phyloP scores from a whole-genome alignment of 2,888 invertebrate genomes.

The Meteorus cinctellus region DNA sequence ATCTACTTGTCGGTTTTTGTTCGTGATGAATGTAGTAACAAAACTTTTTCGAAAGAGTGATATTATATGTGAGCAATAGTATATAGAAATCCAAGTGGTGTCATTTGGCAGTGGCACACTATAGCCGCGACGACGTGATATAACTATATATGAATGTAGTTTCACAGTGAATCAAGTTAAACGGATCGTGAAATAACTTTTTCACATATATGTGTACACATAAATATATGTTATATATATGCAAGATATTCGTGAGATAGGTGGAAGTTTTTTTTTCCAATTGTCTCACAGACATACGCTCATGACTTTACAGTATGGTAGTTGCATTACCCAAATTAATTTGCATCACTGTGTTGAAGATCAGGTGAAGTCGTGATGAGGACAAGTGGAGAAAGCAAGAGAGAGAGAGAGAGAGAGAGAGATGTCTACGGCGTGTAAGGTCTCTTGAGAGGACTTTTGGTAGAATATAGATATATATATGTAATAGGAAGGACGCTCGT shows the following conservation, averaged over 20 bases:
- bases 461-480: slow-evolving; percentile 53
- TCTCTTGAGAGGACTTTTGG: slow-evolving; percentile 35
- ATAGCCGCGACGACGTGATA: slow-evolving; percentile 20
- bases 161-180: slow-evolving; percentile 23
- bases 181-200: slow-evolving; percentile 32
- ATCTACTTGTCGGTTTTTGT: slow-evolving; percentile 31
- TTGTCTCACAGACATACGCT: not conserved
- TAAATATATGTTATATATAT: slow-evolving; percentile 16
- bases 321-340: not conserved
- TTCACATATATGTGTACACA: not conserved
- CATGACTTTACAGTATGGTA: not conserved
- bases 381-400: slow-evolving; percentile 23
- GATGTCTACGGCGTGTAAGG: slow-evolving; percentile 36
- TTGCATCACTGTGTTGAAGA: slow-evolving; percentile 14
- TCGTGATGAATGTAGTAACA: slow-evolving; percentile 30
- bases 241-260: not conserved
- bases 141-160: slow-evolving; percentile 12
- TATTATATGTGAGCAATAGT: not conserved
- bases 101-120: slow-evolving; percentile 30
- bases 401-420: slow-evolving; percentile 25
- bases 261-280: slow-evolving; percentile 23
- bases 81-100: slow-evolving; percentile 14
- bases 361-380: slow-evolving; percentile 19
- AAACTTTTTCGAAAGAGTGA: slow-evolving; percentile 22
- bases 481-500: slow-evolving; percentile 63